Evolutionary conservation across 2,888 invertebrate species (phyloP), one percentile per base, ranked within the genome.

Genomic region (Aplocera efformata): DNA sequence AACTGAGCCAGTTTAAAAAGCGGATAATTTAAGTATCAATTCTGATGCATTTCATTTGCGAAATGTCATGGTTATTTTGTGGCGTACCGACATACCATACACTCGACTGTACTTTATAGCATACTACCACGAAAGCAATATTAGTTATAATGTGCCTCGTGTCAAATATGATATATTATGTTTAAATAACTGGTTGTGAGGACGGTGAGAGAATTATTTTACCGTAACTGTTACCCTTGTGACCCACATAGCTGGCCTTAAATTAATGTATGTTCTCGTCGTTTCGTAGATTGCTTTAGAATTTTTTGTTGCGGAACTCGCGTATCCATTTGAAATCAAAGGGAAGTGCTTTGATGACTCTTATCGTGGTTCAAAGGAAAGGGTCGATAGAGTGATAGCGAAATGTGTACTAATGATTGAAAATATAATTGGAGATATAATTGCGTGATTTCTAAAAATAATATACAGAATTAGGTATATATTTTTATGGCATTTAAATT

Each of bases 191-290:
- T 22, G 29, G 17, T 36, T 36, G 23, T 29, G 30, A 3, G 11
- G 25, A 20, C 29, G 24, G 7, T 22, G 11, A 32, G 26, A 32
- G 32, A n/a, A 20, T 29, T 29, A 29, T 22, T 34, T 9, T 20
- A 40, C 31, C 22, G 31, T 42, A 26, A 43, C 27, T 40, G 32
- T 32, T 37, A 34, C 32, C 48, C 44, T 29, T 22, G 37, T 58
- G 58, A 58, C 58, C 58, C 44, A 53, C 46, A 58, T 50, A 45
- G 39, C 50, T 40, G 43, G 34, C 36, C 43, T 38, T 38, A 43
- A 49, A 54, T 47, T 48, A 50, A 51, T 43, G 49, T 51, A 54
- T 54, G 45, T 44, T 46, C 45, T 22, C 41, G 39, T 27, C 32
- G 45, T 48, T 50, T 38, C 37, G 31, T 45, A 45, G 43, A 48